Percentiles rank a stretch among this genome's conserved stretches.
phyloP scores from a whole-genome alignment of 2,888 invertebrate genomes.

The Atethmia centrago region DNA sequence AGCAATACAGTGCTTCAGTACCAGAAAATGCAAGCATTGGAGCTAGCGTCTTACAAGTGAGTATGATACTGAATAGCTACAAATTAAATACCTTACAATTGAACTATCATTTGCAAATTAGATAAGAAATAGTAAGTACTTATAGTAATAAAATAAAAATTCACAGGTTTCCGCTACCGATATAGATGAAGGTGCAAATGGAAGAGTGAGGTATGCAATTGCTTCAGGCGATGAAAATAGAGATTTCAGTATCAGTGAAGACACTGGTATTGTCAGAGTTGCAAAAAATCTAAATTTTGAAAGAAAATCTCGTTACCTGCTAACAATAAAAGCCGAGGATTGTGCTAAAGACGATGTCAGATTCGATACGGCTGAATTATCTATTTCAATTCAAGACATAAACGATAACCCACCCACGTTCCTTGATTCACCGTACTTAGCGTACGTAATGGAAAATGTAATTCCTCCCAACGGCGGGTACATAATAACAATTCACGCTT shows the following conservation, averaged over 20 bases:
- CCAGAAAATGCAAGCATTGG: slow-evolving; percentile 98
- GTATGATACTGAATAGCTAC: background rate
- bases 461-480: slow-evolving; percentile 95
- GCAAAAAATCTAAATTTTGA: slow-evolving; percentile 98
- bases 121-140: background rate
- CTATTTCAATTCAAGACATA: slow-evolving; percentile 96
- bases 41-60: slow-evolving; percentile 96
- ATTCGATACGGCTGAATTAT: slow-evolving; percentile 95
- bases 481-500: slow-evolving; percentile 95
- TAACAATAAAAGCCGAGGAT: slow-evolving; percentile 97
- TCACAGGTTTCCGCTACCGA: slow-evolving; percentile 96
- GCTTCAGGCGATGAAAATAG: slow-evolving; percentile 96
- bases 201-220: slow-evolving; percentile 97
- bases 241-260: slow-evolving; percentile 97
- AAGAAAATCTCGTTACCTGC: slow-evolving; percentile 95
- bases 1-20: slow-evolving; percentile 96
- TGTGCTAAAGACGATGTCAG: slow-evolving; percentile 94
- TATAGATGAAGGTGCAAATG: slow-evolving; percentile 96
- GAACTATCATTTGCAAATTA: background rate
- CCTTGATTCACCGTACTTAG: slow-evolving; percentile 97
- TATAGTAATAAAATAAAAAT: slow-evolving; percentile 6
- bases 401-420: slow-evolving; percentile 98
- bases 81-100: background rate
- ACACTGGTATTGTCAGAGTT: slow-evolving; percentile 96
- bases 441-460: slow-evolving; percentile 98